Base-by-base conservation (phyloP, 2,888 invertebrate genomes). In the Thalpophila matura region DNA sequence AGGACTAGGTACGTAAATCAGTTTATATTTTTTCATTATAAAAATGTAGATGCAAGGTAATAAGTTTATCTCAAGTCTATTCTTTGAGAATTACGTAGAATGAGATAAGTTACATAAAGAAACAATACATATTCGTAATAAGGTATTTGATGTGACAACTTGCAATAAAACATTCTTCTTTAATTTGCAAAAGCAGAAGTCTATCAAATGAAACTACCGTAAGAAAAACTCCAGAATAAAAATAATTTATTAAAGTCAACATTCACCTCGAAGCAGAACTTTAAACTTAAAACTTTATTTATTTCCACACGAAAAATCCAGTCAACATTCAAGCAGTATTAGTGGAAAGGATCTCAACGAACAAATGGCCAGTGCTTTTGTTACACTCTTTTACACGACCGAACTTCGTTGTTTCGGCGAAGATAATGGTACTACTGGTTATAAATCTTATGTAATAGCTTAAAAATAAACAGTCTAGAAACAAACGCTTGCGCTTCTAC, bases 401-500 rank as follows among this genome's bases (percentile, higher is more conserved):
- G 74, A 84, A 87, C 81, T 83, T 83, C 71, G 86, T 85, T 82
- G 84, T 83, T 84, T 84, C 78, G 80, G 77, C 69, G 73, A 83
- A 89, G 89, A 90, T 90, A 90, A 90, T 90, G 85, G 88, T 69
- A 76, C 82, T 74, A 74, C 82, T 76, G 83, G 86, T 82, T 81
- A 86, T 90, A 90, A 90, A 90, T 90, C 88, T 85, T 78, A 68
- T 62, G 81, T 86, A 89, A 89, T 89, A 86, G 89, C 82, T 83
- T 84, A 88, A 89, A 89, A 89, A 89, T 89, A 89, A 89, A 89
- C 88, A 87, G 79, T 79, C 67, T 61, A 71, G 80, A 69, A 80
- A 73, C 77, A 63, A 79, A 64, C 46, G 77, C 65, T 55, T 53
- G 51, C 22, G 7, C 71, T 42, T 10, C n/a, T 66, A 76, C 72